These are phyloP conservation scores for Drosophila melanogaster DNA, from an alignment of 1,140 invertebrate species.

Conservation along the genomic window DNA sequence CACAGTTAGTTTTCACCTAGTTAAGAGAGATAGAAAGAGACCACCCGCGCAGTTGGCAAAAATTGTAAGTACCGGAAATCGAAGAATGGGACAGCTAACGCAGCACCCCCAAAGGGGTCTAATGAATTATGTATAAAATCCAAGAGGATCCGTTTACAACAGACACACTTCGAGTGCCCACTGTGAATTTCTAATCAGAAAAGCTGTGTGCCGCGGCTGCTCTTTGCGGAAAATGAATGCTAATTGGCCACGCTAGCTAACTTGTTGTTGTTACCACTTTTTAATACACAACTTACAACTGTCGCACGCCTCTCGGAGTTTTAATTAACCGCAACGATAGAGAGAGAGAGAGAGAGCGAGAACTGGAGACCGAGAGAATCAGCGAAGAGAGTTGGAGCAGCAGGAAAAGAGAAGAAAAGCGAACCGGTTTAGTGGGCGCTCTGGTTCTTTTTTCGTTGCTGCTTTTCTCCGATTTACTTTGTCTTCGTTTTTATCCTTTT, in stretches of 20 bases:
- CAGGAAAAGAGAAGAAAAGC: constrained; percentile 8
- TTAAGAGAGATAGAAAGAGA: constrained; percentile 14
- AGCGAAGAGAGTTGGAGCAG: constrained; percentile 33
- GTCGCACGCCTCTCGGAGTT: constrained; percentile 45
- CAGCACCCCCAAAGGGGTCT: constrained; percentile 32
- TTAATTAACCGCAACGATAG: constrained; percentile 47
- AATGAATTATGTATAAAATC: constrained; percentile 74
- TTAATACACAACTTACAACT: constrained; percentile 54
- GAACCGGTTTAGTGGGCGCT: constrained; percentile 49
- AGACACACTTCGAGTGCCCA: constrained; percentile 31
- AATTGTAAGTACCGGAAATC: constrained; percentile 74
- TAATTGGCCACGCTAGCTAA: constrained; percentile 60
- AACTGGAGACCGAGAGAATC: not conserved
- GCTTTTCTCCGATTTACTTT: constrained; percentile 31
- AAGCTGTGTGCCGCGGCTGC: constrained; percentile 14
- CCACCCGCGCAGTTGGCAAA: constrained; percentile 58
- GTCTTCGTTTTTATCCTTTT: constrained; percentile 49
- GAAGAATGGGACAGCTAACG: constrained; percentile 6
- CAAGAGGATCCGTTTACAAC: constrained; percentile 62
- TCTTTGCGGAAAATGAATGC: constrained; percentile 41
- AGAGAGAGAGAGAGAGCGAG: not conserved
- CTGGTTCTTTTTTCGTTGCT: constrained; percentile 32
- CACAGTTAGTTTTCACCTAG: constrained; percentile 17
- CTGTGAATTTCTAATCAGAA: constrained; percentile 78
- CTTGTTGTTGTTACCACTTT: constrained; percentile 55